phyloP scores from a whole-genome alignment of 2,888 invertebrate species.

The Boloria euphrosyne region DNA sequence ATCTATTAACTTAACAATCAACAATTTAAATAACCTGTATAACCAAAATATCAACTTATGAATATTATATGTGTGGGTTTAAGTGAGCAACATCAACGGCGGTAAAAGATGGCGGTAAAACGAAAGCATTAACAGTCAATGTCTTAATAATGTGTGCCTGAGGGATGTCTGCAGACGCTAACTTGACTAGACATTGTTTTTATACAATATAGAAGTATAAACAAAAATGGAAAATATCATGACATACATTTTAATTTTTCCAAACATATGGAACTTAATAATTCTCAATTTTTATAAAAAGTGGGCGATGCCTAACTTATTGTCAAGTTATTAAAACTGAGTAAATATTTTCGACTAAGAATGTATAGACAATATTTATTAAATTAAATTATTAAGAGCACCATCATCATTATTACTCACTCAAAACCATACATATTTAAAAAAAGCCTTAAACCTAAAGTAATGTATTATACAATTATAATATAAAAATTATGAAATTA shows the following conservation, averaged over 20 bases:
- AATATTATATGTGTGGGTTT: conserved; percentile 18
- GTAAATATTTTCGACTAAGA: background rate
- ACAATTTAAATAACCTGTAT: background rate
- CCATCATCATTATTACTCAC: conserved; percentile 32
- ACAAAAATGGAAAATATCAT: no score
- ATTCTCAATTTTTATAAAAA: no score
- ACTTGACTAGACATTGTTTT: no score
- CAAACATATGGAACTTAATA: no score
- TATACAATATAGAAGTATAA: no score
- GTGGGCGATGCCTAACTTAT: no score
- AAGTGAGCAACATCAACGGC: conserved; percentile 24
- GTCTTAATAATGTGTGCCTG: no score
- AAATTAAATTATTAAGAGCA: conserved; percentile 22
- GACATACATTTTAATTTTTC: no score
- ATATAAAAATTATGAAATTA: background rate
- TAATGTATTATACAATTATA: background rate
- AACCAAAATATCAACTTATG: conserved; percentile 1
- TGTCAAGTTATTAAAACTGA: background rate
- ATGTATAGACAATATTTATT: background rate
- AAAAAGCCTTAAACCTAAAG: background rate
- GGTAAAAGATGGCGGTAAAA: background rate
- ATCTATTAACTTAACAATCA: background rate
- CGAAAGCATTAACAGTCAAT: background rate
- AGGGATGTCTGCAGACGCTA: no score
- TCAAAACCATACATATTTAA: conserved; percentile 21